These are phyloP conservation scores for Lucilia sericata DNA, from an alignment of 1,140 invertebrate genomes.

Conservation along the genomic window DNA sequence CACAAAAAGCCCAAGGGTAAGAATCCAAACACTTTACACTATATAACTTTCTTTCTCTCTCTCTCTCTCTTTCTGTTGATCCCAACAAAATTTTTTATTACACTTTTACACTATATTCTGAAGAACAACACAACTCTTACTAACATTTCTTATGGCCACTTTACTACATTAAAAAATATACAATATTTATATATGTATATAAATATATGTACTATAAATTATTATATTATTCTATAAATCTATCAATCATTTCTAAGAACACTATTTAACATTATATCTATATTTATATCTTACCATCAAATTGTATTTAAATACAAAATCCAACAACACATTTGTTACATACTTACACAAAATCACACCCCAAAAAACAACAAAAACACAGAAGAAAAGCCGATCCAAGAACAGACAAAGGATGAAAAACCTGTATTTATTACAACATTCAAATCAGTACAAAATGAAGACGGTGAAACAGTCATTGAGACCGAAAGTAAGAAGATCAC, in stretches of 20 bases:
- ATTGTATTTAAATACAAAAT: background rate
- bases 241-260: background rate
- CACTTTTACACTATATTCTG: background rate
- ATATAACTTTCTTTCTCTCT: background rate
- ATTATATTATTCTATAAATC: too few species aligned
- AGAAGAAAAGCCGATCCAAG: constrained; percentile 58
- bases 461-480: constrained; percentile 62
- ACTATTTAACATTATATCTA: constrained; percentile 50
- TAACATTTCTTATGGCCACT: background rate
- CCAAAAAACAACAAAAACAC: constrained; percentile 38
- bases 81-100: background rate
- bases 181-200: too few species aligned
- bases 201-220: too few species aligned
- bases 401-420: constrained; percentile 59
- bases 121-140: background rate
- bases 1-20: constrained; percentile 66
- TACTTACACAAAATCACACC: constrained; percentile 45
- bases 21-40: constrained; percentile 51
- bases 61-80: background rate
- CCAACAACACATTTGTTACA: constrained; percentile 36
- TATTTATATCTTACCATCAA: constrained; percentile 50
- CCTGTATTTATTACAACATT: constrained; percentile 66
- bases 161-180: background rate
- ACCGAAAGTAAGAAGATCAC: constrained; percentile 63
- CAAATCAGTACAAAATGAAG: constrained; percentile 65